Evolutionary conservation across 2,113 vertebrate species (phyloP).

Genomic region (Alexandromys fortis): DNA sequence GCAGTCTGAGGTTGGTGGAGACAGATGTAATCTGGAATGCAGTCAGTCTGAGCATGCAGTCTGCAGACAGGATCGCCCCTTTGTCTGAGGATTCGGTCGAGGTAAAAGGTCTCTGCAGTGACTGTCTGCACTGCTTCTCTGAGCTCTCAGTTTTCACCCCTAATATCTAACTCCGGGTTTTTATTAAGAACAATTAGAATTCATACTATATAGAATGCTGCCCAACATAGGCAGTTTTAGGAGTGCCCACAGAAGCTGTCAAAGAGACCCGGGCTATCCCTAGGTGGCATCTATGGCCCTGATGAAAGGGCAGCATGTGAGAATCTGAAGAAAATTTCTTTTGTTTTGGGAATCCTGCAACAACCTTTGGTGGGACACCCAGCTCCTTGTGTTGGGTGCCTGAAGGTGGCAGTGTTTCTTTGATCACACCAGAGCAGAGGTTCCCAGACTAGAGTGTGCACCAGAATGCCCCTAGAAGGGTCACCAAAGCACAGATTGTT

Average conservation of each 20-base stretch:
- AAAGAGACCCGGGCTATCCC: not conserved
- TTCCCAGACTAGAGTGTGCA: not conserved
- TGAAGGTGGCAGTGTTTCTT: not conserved
- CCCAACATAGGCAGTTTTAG: not conserved
- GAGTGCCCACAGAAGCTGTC: no score
- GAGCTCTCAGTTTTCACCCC: no score
- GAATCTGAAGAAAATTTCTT: not conserved
- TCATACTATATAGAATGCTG: not conserved
- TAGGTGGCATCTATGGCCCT: not conserved
- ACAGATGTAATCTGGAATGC: no score
- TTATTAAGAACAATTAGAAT: no score
- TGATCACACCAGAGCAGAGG: not conserved
- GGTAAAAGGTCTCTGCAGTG: no score
- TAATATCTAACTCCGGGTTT: no score
- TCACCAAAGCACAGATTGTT: not conserved
- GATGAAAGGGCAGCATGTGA: not conserved
- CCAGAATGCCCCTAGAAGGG: not conserved
- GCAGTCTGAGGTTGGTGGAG: no score
- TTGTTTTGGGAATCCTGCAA: not conserved
- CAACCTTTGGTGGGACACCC: not conserved
- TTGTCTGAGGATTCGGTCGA: no score
- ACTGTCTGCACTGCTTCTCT: no score
- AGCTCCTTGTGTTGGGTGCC: not conserved
- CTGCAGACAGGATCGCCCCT: no score
- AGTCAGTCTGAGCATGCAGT: no score